Conservation (phyloP, 2,797 vertebrate genomes). For the Uromys caudimaculatus region DNA sequence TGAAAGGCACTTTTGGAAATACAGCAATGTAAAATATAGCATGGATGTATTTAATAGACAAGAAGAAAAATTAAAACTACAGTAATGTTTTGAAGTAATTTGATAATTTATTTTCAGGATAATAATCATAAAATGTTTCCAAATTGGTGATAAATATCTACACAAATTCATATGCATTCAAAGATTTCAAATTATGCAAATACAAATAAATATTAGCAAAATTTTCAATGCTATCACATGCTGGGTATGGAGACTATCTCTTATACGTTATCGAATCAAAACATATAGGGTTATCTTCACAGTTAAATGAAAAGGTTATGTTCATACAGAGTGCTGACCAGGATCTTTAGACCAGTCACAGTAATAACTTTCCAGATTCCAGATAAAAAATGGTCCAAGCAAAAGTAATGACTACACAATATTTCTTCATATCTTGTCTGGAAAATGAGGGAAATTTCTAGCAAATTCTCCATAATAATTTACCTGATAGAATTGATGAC, state of each 20-base stretch:
- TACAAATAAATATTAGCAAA: background rate
- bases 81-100: conserved; percentile 40
- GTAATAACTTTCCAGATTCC: too few relatives aligned
- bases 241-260: background rate
- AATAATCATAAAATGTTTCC: conserved; percentile 51
- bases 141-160: conserved; percentile 3
- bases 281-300: background rate
- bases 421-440: too few relatives aligned
- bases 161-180: conserved; percentile 15
- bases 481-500: conserved; percentile 12
- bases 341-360: too few relatives aligned
- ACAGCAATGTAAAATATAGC: background rate
- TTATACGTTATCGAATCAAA: background rate
- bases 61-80: conserved; percentile 1
- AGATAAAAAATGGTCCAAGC: too few relatives aligned
- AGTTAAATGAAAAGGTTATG: conserved; percentile 21
- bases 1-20: background rate
- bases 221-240: background rate
- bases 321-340: too few relatives aligned
- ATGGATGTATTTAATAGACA: background rate
- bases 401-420: too few relatives aligned
- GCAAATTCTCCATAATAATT: background rate
- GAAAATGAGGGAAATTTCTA: too few relatives aligned
- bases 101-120: conserved; percentile 32
- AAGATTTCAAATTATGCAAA: conserved; percentile 48